These are phyloP conservation scores for Xenopus tropicalis DNA, from an alignment of 2,113 vertebrate genomes.

Conservation along the genomic window UCB_Xtro_10.0 CM004446.2:120684001-120684500, in stretches of 20 bases:
- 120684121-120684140: not conserved
- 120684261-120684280: conserved; percentile 10
- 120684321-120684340: conserved; percentile 35
- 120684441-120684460: too few species aligned
- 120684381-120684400: conserved; percentile 24
- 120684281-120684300: conserved; percentile 4
- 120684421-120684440: too few species aligned
- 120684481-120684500: too few species aligned
- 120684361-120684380: not conserved
- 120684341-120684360: not conserved
- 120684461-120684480: too few species aligned
- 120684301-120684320: not conserved
- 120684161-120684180: not conserved
- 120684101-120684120: not conserved
- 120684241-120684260: not conserved
- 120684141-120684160: too few species aligned
- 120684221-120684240: not conserved
- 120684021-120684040: too few species aligned
- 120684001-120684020: too few species aligned
- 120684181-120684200: not conserved
- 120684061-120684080: too few species aligned
- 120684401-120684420: conserved; percentile 33
- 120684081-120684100: too few species aligned
- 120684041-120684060: too few species aligned
- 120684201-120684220: not conserved